Percentiles rank a stretch among this genome's conserved stretches.
These are phyloP conservation scores for Lacerta bilineata DNA, from an alignment of 2,797 vertebrate species.

Conservation along the genomic window DNA sequence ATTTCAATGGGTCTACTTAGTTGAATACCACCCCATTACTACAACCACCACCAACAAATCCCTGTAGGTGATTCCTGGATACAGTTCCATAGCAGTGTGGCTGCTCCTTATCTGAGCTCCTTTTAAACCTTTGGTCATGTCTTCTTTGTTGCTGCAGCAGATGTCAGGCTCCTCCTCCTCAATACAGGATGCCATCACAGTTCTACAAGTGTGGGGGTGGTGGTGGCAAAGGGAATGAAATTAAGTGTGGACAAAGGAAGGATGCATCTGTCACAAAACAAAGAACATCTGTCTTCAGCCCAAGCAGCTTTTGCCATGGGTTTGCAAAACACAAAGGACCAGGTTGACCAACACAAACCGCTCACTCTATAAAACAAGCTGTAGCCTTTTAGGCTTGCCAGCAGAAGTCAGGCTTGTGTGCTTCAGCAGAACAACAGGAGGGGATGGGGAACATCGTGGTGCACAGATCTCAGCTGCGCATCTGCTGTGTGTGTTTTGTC, in stretches of 20 bases:
- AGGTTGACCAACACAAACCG: constrained; percentile 65
- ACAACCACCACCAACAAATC: not conserved
- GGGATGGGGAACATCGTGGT: constrained; percentile 22
- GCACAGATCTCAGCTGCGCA: constrained; percentile 53
- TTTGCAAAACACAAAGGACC: constrained; percentile 68
- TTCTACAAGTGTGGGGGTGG: constrained; percentile 22
- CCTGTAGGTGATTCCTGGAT: not conserved
- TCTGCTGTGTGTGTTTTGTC: constrained; percentile 57
- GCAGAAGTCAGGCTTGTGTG: constrained; percentile 40
- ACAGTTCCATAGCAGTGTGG: not conserved
- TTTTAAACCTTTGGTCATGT: constrained; percentile 20
- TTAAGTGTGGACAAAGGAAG: constrained; percentile 67
- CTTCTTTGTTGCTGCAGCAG: constrained; percentile 22
- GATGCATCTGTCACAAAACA: constrained; percentile 67
- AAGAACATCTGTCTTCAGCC: constrained; percentile 72
- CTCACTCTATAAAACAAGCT: constrained; percentile 61
- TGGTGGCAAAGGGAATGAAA: constrained; percentile 14
- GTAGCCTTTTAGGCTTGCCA: constrained; percentile 13
- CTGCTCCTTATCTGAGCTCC: constrained; percentile 1
- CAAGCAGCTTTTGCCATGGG: constrained; percentile 27
- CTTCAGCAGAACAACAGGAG: constrained; percentile 30
- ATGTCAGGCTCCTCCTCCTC: constrained; percentile 57
- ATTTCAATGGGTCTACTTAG: too few species aligned
- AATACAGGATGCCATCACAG: constrained; percentile 43
- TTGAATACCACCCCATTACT: too few species aligned